These are phyloP conservation scores for Eutolmus rufibarbis DNA, from an alignment of 2,888 invertebrate genomes.

Conservation along the genomic window DNA sequence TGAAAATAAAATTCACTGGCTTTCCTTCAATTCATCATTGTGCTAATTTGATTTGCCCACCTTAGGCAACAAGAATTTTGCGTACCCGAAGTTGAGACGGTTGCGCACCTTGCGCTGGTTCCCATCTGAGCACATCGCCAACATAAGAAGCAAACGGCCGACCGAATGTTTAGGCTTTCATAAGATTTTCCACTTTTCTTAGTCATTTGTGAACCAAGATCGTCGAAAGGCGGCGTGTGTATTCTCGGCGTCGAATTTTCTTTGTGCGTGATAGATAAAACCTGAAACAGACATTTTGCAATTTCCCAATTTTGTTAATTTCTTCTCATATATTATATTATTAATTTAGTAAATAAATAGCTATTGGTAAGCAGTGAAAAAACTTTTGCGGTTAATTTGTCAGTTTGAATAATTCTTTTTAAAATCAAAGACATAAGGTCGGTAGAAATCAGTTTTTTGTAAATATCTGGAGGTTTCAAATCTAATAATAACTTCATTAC, in stretches of 20 bases:
- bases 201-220: constrained; percentile 1
- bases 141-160: background rate
- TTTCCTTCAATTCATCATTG: constrained; percentile 20
- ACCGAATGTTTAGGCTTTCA: constrained; percentile 3
- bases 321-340: background rate
- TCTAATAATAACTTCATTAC: background rate
- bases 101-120: constrained; percentile 27
- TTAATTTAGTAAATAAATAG: background rate
- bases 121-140: background rate
- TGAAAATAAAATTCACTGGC: background rate
- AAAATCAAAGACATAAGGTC: background rate
- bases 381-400: background rate
- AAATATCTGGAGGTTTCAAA: background rate
- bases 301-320: background rate
- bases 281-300: background rate
- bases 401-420: background rate
- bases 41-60: background rate
- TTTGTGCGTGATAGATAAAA: background rate
- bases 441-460: background rate
- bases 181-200: constrained; percentile 18
- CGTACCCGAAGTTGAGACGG: background rate
- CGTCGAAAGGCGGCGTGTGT: background rate
- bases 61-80: constrained; percentile 7
- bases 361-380: background rate
- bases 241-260: background rate